Evolutionary conservation across 1,140 invertebrate genomes (phyloP).

Genomic region (Varroa destructor): DNA sequence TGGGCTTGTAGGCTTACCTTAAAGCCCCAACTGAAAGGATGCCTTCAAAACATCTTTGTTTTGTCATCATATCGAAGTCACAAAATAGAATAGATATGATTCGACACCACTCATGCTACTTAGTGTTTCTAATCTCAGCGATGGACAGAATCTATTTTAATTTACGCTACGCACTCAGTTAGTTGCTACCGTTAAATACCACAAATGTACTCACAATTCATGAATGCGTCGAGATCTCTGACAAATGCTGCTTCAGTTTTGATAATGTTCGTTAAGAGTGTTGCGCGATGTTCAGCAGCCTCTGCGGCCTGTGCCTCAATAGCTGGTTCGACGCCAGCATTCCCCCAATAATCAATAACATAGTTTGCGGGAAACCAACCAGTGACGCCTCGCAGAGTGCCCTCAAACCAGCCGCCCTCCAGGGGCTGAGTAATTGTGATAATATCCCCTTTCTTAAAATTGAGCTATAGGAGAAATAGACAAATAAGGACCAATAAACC

Average conservation of each 20-base stretch:
- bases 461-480: conserved; percentile 1
- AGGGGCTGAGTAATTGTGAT: conserved; percentile 76
- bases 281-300: background rate
- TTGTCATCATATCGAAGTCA: too few relatives aligned
- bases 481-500: background rate
- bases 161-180: too few relatives aligned
- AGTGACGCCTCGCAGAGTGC: conserved; percentile 65
- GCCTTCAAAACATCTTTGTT: too few relatives aligned
- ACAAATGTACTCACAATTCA: conserved; percentile 1
- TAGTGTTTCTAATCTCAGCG: too few relatives aligned
- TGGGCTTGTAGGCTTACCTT: too few relatives aligned
- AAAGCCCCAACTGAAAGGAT: too few relatives aligned
- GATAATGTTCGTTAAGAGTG: background rate
- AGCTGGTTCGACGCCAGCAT: too few relatives aligned
- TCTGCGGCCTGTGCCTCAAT: conserved; percentile 39
- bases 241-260: conserved; percentile 22
- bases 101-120: too few relatives aligned
- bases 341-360: conserved; percentile 48
- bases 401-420: conserved; percentile 91
- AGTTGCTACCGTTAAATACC: too few relatives aligned
- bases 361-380: conserved; percentile 98
- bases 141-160: too few relatives aligned
- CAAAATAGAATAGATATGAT: too few relatives aligned
- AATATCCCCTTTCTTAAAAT: conserved; percentile 27
- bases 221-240: background rate